Conservation (phyloP, 2,113 vertebrate species). For the Osmerus mordax region DNA sequence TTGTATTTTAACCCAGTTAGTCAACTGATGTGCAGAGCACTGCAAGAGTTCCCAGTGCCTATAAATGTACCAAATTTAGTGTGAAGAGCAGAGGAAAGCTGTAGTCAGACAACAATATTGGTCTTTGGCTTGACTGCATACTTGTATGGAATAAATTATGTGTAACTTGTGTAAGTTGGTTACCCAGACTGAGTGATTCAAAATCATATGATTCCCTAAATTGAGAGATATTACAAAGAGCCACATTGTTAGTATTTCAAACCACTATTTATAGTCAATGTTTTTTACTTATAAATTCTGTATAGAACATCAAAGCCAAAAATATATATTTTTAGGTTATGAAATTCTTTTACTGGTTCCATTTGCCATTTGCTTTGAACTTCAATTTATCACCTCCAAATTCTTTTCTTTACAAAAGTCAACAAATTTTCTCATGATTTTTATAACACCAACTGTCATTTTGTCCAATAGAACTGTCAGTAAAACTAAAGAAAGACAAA, state of each 20-base stretch:
- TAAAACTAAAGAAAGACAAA: conserved; percentile 16
- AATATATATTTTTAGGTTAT: background rate
- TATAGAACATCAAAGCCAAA: conserved; percentile 20
- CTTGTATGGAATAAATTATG: conserved; percentile 44
- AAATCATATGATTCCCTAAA: conserved; percentile 36
- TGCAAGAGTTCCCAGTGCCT: conserved; percentile 27
- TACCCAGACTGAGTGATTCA: conserved; percentile 48
- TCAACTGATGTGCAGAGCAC: no score
- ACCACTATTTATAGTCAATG: background rate
- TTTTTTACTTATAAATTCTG: conserved; percentile 10
- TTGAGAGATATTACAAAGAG: conserved; percentile 51
- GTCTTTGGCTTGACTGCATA: conserved; percentile 10
- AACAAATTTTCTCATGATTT: conserved; percentile 9
- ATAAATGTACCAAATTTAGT: conserved; percentile 21
- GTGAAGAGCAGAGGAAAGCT: conserved; percentile 40
- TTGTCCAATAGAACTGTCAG: conserved; percentile 8
- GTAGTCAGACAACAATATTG: conserved; percentile 28
- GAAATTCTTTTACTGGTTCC: background rate
- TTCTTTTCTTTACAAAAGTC: background rate
- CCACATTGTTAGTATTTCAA: conserved; percentile 26
- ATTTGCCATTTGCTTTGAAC: conserved; percentile 6
- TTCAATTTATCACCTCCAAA: conserved; percentile 6
- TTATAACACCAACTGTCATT: conserved; percentile 9
- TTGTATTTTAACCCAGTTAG: no score
- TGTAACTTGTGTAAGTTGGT: conserved; percentile 39